These are phyloP conservation scores for Belgica antarctica DNA, from an alignment of 2,888 invertebrate genomes.

Conservation along the genomic window DNA sequence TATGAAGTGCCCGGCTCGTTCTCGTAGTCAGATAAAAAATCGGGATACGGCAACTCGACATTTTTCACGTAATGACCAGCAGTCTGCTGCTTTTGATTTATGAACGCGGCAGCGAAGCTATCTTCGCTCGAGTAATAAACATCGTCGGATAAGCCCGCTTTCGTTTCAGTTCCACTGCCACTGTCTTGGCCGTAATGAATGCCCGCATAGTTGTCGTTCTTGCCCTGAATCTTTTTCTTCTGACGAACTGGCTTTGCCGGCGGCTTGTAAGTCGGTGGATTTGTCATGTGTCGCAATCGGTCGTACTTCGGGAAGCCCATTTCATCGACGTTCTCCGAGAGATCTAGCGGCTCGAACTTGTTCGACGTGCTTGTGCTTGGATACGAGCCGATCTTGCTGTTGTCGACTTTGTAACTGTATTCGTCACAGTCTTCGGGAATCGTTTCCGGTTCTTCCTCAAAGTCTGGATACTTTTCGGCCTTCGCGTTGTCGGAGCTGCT, in stretches of 20 bases:
- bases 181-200: conserved; percentile 46
- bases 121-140: conserved; percentile 55
- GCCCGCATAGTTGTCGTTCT: conserved; percentile 49
- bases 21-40: conserved; percentile 57
- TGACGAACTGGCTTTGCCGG: conserved; percentile 54
- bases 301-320: conserved; percentile 66
- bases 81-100: conserved; percentile 46
- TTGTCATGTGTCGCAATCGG: conserved; percentile 58
- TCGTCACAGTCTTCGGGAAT: conserved; percentile 58
- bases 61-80: conserved; percentile 49
- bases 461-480: conserved; percentile 55
- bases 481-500: conserved; percentile 63
- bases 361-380: conserved; percentile 49
- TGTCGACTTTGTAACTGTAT: conserved; percentile 50
- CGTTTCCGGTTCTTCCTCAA: conserved; percentile 54
- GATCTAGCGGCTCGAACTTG: conserved; percentile 62
- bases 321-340: conserved; percentile 65
- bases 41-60: conserved; percentile 58
- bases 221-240: conserved; percentile 51
- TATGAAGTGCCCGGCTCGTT: conserved; percentile 55
- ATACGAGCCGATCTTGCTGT: conserved; percentile 47
- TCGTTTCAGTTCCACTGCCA: conserved; percentile 53
- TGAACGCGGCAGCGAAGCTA: conserved; percentile 49
- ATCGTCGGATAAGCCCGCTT: conserved; percentile 53
- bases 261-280: conserved; percentile 53